Evolutionary conservation across 2,113 vertebrate genomes (phyloP), one percentile per base, ranked within the genome.

Genomic region (Oncorhynchus gorbuscha): DNA sequence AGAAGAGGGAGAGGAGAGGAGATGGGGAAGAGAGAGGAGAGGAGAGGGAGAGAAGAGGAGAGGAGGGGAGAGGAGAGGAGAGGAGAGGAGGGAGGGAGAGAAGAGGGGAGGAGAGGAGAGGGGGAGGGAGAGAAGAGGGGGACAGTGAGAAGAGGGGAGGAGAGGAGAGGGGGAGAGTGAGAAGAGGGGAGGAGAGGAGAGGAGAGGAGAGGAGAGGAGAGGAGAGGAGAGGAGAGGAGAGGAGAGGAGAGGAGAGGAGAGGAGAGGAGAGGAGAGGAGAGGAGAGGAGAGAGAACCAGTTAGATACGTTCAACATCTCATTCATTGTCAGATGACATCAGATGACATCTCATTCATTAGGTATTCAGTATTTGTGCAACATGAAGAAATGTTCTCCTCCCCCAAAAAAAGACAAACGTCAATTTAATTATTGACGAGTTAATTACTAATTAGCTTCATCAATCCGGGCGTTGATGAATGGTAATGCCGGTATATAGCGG

Each of bases 351-450:
- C 28, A 28, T 32, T 32, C 30, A 32, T 32, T 32, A 32, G 30
- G 30, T 49, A 76, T 72, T 14, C 32, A 84, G 83, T 76, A 78
- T 80, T 85, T 76, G 73, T 70, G 62, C 72, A 69, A 69, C 68
- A 75, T 68, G 28, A 84, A 39, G 35, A 8, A 39, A 39, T 39
- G 7, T 39, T 39, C 7, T 39, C 35, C 7, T 39, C 35, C 7
- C 35, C 3, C 3, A 0, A 8, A 8, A 39, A 39, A 39, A 39
- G 35, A 8, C 59, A 69, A 67, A 77, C 3, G 83, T 73, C 61
- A 0, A 66, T 71, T 89, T 68, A 85, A 89, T 89, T 85, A 90
- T 89, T 88, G 71, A 88, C 86, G 78, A 39, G 68, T 71, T 86
- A 83, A 88, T 85, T 83, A 87, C 80, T 78, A 78, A 86, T 85